phyloP scores from a whole-genome alignment of 2,113 vertebrate genomes.

The Hemicordylus capensis region DNA sequence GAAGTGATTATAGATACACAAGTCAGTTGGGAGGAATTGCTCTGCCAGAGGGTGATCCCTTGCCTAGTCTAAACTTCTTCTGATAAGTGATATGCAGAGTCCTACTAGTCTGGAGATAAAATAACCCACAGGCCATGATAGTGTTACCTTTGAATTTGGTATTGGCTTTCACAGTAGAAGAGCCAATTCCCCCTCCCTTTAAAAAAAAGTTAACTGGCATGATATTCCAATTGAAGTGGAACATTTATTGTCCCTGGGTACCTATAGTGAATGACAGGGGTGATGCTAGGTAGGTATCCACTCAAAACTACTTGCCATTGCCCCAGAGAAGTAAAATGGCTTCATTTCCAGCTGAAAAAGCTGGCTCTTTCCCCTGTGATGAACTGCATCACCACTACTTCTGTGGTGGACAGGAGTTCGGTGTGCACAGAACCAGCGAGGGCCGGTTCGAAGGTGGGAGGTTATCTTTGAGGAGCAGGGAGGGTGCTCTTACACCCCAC shows the following conservation, averaged over 20 bases:
- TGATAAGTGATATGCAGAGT: not conserved
- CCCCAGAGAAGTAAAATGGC: too few species aligned
- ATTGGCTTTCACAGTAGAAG: not conserved
- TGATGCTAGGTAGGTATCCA: too few species aligned
- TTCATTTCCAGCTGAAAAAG: too few species aligned
- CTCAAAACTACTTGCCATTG: too few species aligned
- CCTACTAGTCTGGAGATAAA: not conserved
- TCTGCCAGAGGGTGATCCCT: not conserved
- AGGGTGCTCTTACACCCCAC: too few species aligned
- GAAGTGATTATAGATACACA: not conserved
- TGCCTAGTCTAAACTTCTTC: not conserved
- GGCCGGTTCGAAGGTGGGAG: too few species aligned
- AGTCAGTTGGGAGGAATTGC: not conserved
- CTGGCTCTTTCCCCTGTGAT: too few species aligned
- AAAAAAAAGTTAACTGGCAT: not conserved
- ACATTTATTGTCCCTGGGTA: not conserved
- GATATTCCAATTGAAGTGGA: not conserved
- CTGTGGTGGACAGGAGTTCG: too few species aligned
- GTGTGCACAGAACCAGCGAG: too few species aligned
- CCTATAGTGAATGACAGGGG: too few species aligned
- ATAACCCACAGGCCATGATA: not conserved
- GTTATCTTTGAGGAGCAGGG: too few species aligned
- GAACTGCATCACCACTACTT: too few species aligned
- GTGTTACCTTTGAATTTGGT: not conserved
- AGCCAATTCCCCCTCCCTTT: not conserved